phyloP scores from a whole-genome alignment of 2,888 invertebrate species.

The Conops quadrifasciatus region DNA sequence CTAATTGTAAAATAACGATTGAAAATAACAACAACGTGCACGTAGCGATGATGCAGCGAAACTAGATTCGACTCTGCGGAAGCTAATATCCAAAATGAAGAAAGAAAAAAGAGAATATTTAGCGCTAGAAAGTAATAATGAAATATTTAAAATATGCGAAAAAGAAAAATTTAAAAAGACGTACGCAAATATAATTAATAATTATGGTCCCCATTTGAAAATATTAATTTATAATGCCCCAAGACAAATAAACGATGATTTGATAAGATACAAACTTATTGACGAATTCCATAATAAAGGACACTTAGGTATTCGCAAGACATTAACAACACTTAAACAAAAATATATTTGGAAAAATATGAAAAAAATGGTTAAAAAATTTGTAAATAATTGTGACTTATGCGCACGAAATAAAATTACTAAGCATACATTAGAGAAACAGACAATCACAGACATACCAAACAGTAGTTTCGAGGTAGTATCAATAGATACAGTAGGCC shows the following conservation, averaged over 20 bases:
- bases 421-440: conserved; percentile 30
- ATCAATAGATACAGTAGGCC: conserved; percentile 32
- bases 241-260: too few relatives aligned
- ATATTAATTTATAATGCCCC: conserved; percentile 7
- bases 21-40: background rate
- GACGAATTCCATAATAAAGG: conserved; percentile 34
- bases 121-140: background rate
- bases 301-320: conserved; percentile 36
- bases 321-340: conserved; percentile 35
- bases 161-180: background rate
- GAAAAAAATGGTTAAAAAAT: conserved; percentile 37
- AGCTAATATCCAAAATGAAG: background rate
- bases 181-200: background rate
- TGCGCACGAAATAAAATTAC: conserved; percentile 38
- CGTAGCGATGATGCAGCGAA: conserved; percentile 2
- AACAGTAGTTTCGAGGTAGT: conserved; percentile 32
- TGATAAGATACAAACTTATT: conserved; percentile 30
- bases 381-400: conserved; percentile 36
- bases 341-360: conserved; percentile 37
- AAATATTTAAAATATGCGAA: background rate
- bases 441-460: conserved; percentile 38
- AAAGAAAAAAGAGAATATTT: background rate
- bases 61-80: background rate
- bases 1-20: background rate
- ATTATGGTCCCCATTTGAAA: background rate